phyloP scores from a whole-genome alignment of 2,888 invertebrate genomes.

The Scotopteryx bipunctaria region DNA sequence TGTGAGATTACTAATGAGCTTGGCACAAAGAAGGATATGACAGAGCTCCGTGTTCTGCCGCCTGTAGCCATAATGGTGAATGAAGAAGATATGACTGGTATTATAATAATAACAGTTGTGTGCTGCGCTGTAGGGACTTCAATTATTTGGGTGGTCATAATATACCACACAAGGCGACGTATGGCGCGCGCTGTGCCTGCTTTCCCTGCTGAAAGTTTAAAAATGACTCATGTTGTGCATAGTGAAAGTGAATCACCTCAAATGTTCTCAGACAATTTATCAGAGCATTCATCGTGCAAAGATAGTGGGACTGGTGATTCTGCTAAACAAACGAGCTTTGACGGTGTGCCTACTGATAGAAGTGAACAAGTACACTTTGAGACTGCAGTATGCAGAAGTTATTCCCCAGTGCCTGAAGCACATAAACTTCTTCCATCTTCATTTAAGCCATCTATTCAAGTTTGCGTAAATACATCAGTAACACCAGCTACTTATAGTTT shows the following conservation, averaged over 20 bases:
- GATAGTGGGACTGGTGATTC: conserved; percentile 93
- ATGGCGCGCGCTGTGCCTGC: conserved; percentile 78
- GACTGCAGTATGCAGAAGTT: conserved; percentile 68
- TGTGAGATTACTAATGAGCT: conserved; percentile 95
- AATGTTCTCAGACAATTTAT: conserved; percentile 86
- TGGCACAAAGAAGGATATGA: conserved; percentile 89
- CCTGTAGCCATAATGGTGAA: conserved; percentile 80
- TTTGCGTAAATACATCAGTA: conserved; percentile 79
- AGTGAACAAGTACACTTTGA: conserved; percentile 78
- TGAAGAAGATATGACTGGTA: conserved; percentile 91
- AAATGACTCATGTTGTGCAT: conserved; percentile 78
- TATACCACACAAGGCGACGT: conserved; percentile 91
- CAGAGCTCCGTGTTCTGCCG: conserved; percentile 88
- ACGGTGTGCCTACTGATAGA: conserved; percentile 77
- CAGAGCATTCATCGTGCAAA: conserved; percentile 90
- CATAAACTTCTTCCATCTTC: conserved; percentile 80
- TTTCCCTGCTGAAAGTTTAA: conserved; percentile 74
- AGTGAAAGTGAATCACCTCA: conserved; percentile 79
- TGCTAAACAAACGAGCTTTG: conserved; percentile 88
- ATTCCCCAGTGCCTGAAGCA: conserved; percentile 78
- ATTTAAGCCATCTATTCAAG: conserved; percentile 80
- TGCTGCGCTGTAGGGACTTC: conserved; percentile 96
- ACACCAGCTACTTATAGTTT: conserved; percentile 82
- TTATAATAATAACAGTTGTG: conserved; percentile 94
- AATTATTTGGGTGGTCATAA: conserved; percentile 95